phyloP scores from a whole-genome alignment of 2,113 vertebrate species.

The Esox niger region DNA sequence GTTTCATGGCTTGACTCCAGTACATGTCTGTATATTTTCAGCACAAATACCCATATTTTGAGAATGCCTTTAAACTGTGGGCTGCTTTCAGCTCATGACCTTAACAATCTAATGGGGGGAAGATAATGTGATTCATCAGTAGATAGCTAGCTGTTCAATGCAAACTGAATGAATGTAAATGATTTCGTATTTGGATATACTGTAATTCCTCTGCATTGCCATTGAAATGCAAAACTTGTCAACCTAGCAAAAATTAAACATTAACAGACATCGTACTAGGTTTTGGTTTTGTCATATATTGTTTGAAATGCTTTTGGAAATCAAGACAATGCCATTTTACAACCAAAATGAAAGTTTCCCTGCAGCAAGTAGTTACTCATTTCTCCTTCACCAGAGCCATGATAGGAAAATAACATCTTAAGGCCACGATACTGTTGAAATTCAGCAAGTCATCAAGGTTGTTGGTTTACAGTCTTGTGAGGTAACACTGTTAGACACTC shows the following conservation, averaged over 20 bases:
- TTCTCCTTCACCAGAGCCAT: background rate
- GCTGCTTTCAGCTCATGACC: slow-evolving; percentile 44
- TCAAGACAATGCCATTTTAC: no score
- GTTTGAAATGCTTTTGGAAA: background rate
- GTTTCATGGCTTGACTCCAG: slow-evolving; percentile 49
- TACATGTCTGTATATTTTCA: slow-evolving; percentile 29
- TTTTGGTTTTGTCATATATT: background rate
- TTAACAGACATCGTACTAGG: background rate
- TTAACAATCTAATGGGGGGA: slow-evolving; percentile 47
- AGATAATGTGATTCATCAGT: slow-evolving; percentile 43
- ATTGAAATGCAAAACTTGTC: slow-evolving; percentile 45
- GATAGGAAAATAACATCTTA: background rate
- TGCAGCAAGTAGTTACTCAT: no score
- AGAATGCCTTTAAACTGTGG: slow-evolving; percentile 52
- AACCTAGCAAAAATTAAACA: slow-evolving; percentile 52
- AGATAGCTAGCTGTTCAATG: slow-evolving; percentile 55
- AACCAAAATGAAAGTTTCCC: no score
- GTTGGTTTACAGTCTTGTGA: background rate
- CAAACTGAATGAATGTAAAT: slow-evolving; percentile 60
- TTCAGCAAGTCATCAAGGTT: background rate
- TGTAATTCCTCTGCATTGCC: slow-evolving; percentile 51
- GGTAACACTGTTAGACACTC: no score
- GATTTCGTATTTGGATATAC: slow-evolving; percentile 59
- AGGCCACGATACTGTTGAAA: background rate
- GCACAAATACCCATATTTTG: slow-evolving; percentile 21